phyloP scores from a whole-genome alignment of 2,888 invertebrate species.

The Drosophila mayaguana region DNA sequence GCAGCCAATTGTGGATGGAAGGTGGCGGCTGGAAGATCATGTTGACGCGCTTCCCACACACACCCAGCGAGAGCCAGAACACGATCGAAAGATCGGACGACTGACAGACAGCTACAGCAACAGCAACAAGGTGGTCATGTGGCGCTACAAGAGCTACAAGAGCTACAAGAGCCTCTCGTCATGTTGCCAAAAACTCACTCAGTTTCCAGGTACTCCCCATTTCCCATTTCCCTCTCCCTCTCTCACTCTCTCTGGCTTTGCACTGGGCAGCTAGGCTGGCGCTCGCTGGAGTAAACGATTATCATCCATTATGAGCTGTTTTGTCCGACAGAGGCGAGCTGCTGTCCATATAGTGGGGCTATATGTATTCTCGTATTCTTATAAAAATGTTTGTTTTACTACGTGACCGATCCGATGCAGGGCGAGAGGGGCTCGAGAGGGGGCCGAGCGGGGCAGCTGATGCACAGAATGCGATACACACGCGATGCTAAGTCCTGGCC shows the following conservation, averaged over 20 bases:
- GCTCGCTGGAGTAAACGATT: slow-evolving; percentile 76
- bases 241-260: not conserved
- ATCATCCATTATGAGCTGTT: slow-evolving; percentile 83
- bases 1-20: slow-evolving; percentile 51
- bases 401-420: slow-evolving; percentile 82
- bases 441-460: slow-evolving; percentile 62
- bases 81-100: slow-evolving; percentile 23
- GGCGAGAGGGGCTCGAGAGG: not conserved
- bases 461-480: slow-evolving; percentile 75
- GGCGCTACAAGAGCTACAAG: slow-evolving; percentile 73
- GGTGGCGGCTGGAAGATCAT: slow-evolving; percentile 34
- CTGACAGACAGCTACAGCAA: slow-evolving; percentile 23
- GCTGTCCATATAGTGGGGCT: slow-evolving; percentile 42
- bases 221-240: not conserved
- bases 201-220: slow-evolving; percentile 8
- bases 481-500: slow-evolving; percentile 60
- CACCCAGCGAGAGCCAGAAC: slow-evolving; percentile 29
- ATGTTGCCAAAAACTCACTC: slow-evolving; percentile 43
- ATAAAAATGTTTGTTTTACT: slow-evolving; percentile 85
- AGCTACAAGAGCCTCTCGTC: slow-evolving; percentile 53
- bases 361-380: slow-evolving; percentile 46
- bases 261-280: slow-evolving; percentile 18
- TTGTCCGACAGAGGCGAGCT: slow-evolving; percentile 28
- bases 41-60: slow-evolving; percentile 70
- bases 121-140: slow-evolving; percentile 63